Evolutionary conservation across 2,113 vertebrate genomes (phyloP).

Genomic region (Balaeniceps rex): DNA sequence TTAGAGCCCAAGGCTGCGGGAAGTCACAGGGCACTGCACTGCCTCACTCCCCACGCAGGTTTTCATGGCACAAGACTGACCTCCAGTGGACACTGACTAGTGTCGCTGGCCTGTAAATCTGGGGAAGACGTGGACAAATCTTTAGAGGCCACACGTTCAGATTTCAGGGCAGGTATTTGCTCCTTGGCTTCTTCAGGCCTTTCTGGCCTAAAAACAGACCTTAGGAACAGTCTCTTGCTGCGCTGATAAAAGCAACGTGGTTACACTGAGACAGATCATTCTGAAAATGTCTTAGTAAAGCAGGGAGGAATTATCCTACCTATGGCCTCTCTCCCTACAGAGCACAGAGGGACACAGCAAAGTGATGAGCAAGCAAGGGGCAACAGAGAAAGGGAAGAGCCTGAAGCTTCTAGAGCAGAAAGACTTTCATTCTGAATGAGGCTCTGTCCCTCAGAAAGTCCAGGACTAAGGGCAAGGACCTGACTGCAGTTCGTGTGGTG

Average conservation of each 20-base stretch:
- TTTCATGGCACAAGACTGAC: conserved; percentile 51
- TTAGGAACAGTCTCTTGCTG: neutral
- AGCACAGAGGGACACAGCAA: neutral
- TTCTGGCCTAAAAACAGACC: neutral
- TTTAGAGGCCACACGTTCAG: neutral
- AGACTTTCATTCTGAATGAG: neutral
- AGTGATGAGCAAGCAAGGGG: neutral
- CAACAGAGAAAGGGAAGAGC: neutral
- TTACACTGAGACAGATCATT: neutral
- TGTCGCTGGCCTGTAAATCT: neutral
- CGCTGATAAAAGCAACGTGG: neutral
- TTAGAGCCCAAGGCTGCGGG: neutral
- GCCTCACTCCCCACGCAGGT: neutral
- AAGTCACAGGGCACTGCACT: neutral
- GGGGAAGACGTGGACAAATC: neutral
- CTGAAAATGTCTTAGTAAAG: neutral
- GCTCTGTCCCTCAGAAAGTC: neutral
- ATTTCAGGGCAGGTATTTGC: neutral
- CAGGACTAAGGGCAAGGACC: neutral
- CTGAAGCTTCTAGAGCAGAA: neutral
- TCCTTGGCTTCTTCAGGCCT: neutral
- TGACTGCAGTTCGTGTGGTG: neutral
- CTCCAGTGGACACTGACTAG: conserved; percentile 44
- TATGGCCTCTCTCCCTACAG: neutral
- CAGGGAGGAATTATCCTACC: neutral